Evolutionary conservation across 2,888 invertebrate species (phyloP), one percentile per base, ranked within the genome.

Genomic region (Lordiphosa fenestrarum): DNA sequence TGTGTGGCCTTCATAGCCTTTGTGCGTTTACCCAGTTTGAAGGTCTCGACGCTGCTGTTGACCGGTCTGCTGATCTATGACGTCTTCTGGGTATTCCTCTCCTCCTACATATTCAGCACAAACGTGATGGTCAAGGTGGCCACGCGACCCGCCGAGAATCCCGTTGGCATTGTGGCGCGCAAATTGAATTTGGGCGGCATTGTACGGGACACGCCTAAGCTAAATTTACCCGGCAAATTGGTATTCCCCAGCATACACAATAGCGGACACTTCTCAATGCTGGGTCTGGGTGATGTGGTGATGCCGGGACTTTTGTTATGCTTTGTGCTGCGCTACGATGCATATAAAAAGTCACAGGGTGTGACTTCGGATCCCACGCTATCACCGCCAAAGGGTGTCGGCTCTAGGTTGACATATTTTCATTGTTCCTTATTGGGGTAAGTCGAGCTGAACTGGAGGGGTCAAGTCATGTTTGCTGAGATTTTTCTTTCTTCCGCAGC

Each of bases 21-120:
- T 88, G 97, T 98, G 74, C 94, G 98, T 48, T 92, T 98, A 88
- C 98, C 98, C 53, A 98, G 97, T 89, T 92, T 98, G 77, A 98
- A 98, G 91, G 96, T 96, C 71, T 98, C 98, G 52, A 98, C 98
- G 15, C 91, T 98, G 64, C 92, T 98, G 73, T 92, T 98, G 78
- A 97, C 98, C 44, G 98, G 98, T 30, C 91, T 98, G 73, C 93
- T 98, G 63, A 94, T 97, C 57, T 98, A 98, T 89, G 98, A 98
- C 90, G 98, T 98, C 38, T 98, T 98, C 91, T 98, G 98, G 98
- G 98, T 98, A 50, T 98, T 98, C 91, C 98, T 98, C 91, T 98
- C 98, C 2, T 98, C 98, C 0, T 98, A 98, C 89, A 97, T 98
- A 88, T 98, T 98, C 91, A 98, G 97, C 90, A 96, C 98, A 85